Percentiles rank a stretch among this genome's conserved stretches.
Evolutionary conservation across 92 coral and sea anemone genomes (phyloP).

Genomic region (Porites rus): DNA sequence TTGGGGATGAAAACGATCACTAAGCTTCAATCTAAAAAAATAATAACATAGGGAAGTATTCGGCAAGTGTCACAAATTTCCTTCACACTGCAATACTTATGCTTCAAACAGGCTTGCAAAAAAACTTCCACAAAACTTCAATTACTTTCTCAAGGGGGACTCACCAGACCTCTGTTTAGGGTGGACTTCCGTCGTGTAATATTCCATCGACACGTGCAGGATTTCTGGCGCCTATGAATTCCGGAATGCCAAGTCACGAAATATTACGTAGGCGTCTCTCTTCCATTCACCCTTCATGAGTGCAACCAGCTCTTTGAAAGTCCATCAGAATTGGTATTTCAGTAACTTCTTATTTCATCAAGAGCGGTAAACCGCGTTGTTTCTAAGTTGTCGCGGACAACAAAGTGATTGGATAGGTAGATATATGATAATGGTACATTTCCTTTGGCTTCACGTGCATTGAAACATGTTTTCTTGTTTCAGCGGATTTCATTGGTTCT

Average conservation of each 20-base stretch:
- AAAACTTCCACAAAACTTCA: too few species aligned
- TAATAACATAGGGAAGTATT: neutral
- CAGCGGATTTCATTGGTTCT: neutral
- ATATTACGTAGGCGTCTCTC: constrained; percentile 27
- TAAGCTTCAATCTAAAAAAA: neutral
- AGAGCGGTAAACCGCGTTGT: too few species aligned
- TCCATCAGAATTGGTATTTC: neutral
- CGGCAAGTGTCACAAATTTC: neutral
- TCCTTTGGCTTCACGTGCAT: constrained; percentile 11
- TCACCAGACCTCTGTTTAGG: neutral
- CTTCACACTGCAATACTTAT: neutral
- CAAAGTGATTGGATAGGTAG: neutral
- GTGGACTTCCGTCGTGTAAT: neutral
- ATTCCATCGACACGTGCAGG: neutral
- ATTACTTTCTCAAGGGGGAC: neutral
- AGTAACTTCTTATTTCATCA: too few species aligned
- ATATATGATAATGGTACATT: constrained; percentile 25
- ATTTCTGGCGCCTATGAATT: neutral
- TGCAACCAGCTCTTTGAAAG: too few species aligned
- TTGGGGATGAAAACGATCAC: neutral
- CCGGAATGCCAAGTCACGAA: constrained; percentile 3
- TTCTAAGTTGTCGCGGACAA: neutral
- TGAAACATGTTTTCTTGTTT: constrained; percentile 2
- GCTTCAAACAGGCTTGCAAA: too few species aligned
- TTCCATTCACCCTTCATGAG: neutral